phyloP scores from a whole-genome alignment of 2,888 invertebrate genomes.

The Subacronicta megacephala region DNA sequence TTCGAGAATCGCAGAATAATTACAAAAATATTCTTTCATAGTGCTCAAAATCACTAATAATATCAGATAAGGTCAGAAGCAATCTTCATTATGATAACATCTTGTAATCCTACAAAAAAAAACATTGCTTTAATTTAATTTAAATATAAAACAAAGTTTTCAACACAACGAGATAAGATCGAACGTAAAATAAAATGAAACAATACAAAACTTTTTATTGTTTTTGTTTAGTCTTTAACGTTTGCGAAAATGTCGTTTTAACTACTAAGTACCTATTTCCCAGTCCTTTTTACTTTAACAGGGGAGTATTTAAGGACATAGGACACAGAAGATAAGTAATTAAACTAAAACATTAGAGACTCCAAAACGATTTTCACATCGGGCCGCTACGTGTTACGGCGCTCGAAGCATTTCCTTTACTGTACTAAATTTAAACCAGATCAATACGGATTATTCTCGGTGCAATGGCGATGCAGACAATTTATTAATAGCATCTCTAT shows the following conservation, averaged over 20 bases:
- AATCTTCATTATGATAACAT: too few species aligned
- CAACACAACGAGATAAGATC: neutral
- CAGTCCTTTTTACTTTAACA: conserved; percentile 26
- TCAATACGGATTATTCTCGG: conserved; percentile 79
- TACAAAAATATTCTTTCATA: too few species aligned
- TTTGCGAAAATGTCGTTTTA: conserved; percentile 28
- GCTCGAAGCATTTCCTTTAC: conserved; percentile 50
- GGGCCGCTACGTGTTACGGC: conserved; percentile 47
- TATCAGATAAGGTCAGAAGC: too few species aligned
- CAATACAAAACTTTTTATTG: conserved; percentile 15
- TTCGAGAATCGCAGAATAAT: too few species aligned
- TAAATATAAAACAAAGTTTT: neutral
- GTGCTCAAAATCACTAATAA: too few species aligned
- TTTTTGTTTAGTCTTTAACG: conserved; percentile 34
- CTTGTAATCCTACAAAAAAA: too few species aligned
- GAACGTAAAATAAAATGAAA: conserved; percentile 8
- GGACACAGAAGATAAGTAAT: conserved; percentile 46
- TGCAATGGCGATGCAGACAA: conserved; percentile 75
- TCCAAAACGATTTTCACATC: conserved; percentile 44
- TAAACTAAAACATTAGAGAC: conserved; percentile 49
- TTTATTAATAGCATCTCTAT: conserved; percentile 76
- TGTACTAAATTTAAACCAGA: conserved; percentile 81
- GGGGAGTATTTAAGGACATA: conserved; percentile 23
- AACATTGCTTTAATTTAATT: too few species aligned
- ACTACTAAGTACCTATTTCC: conserved; percentile 26